These are phyloP conservation scores for Phataginus tetradactyla DNA, from an alignment of 2,797 vertebrate species.

Conservation along the genomic window DNA sequence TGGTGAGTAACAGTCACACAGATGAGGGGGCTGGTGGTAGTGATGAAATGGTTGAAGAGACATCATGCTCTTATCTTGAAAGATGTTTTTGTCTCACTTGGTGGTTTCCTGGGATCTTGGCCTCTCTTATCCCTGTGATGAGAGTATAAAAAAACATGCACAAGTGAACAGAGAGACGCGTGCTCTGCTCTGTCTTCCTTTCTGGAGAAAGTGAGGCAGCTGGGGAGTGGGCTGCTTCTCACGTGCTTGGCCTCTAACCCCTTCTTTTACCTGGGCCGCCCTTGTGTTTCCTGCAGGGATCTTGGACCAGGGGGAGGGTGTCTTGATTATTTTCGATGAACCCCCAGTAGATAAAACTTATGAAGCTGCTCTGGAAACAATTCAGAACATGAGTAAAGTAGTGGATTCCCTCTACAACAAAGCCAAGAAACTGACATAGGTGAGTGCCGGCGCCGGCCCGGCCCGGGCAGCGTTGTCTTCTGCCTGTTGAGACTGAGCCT, in stretches of 20 bases:
- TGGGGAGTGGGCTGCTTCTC: background rate
- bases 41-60: background rate
- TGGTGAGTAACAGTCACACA: slow-evolving; percentile 86
- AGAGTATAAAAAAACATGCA: background rate
- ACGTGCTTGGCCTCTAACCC: background rate
- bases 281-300: slow-evolving; percentile 89
- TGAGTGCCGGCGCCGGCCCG: slow-evolving; percentile 82
- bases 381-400: slow-evolving; percentile 99
- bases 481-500: slow-evolving; percentile 56
- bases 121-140: background rate
- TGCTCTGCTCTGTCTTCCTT: background rate
- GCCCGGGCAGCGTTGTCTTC: slow-evolving; percentile 46
- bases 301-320: slow-evolving; percentile 97
- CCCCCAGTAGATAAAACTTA: slow-evolving; percentile 97
- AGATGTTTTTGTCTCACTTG: background rate
- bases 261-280: slow-evolving; percentile 26
- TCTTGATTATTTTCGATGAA: slow-evolving; percentile 96
- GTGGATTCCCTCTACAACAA: slow-evolving; percentile 99
- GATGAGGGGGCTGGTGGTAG: background rate
- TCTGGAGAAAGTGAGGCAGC: slow-evolving; percentile 16
- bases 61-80: background rate
- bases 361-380: slow-evolving; percentile 95
- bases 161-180: background rate
- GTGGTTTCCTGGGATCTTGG: background rate
- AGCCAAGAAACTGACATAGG: slow-evolving; percentile 99